A percentile compares a stretch with the other conserved stretches of the same genome.
Evolutionary conservation across 2,113 vertebrate genomes (phyloP).

Genomic region (Apodemus speciosus): DNA sequence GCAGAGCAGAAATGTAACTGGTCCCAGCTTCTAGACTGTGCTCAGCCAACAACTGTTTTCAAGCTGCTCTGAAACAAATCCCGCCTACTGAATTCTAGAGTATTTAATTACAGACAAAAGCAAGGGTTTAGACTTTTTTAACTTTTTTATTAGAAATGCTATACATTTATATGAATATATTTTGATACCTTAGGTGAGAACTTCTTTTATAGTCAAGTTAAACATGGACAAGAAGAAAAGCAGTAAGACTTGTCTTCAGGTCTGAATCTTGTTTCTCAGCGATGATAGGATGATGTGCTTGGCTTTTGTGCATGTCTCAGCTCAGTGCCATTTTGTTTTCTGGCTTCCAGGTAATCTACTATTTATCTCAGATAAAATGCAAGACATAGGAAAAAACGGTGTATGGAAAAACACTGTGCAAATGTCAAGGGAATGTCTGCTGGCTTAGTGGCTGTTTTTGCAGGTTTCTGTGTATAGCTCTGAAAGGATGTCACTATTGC

Average conservation of each 20-base stretch:
- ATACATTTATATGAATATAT: slow-evolving; percentile 84
- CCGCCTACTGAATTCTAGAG: slow-evolving; percentile 74
- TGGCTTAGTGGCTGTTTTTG: slow-evolving; percentile 36
- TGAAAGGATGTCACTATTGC: slow-evolving; percentile 55
- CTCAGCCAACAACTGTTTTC: slow-evolving; percentile 2
- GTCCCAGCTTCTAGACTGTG: not conserved
- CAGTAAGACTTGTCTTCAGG: not conserved
- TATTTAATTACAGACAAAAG: slow-evolving; percentile 77
- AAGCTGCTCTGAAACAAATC: slow-evolving; percentile 60
- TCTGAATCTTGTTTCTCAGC: slow-evolving; percentile 40
- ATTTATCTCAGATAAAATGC: slow-evolving; percentile 49
- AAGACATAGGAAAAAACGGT: not conserved
- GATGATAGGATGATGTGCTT: slow-evolving; percentile 42
- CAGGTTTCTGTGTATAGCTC: slow-evolving; percentile 55
- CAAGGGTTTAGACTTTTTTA: slow-evolving; percentile 76
- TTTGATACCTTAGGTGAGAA: slow-evolving; percentile 86
- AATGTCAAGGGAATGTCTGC: slow-evolving; percentile 39
- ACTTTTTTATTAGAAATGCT: slow-evolving; percentile 85
- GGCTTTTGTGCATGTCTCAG: slow-evolving; percentile 54
- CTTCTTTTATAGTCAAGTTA: slow-evolving; percentile 84
- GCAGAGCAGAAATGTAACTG: slow-evolving; percentile 93
- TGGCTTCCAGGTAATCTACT: not conserved
- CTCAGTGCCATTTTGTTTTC: not conserved
- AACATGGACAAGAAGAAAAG: slow-evolving; percentile 68
- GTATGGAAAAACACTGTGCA: not conserved